Conservation (phyloP, 2,888 invertebrate genomes). For the Selenia dentaria region DNA sequence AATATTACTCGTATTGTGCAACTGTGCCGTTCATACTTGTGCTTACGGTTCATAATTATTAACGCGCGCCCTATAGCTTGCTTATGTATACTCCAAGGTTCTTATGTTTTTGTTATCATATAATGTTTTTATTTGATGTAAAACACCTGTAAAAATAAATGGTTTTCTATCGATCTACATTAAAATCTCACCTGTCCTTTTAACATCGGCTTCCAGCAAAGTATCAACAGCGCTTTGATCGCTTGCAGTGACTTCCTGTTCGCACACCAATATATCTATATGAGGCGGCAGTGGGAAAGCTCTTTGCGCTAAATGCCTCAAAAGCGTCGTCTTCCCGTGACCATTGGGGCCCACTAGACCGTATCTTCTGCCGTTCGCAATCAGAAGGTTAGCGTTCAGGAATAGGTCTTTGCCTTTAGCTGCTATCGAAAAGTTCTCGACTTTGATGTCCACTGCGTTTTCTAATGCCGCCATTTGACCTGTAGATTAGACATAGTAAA, state of each 20-base stretch:
- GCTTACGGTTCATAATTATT: too few relatives aligned
- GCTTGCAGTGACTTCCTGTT: conserved; percentile 99
- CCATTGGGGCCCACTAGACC: conserved; percentile 99
- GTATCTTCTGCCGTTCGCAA: conserved; percentile 97
- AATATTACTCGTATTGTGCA: too few relatives aligned
- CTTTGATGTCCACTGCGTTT: conserved; percentile 98
- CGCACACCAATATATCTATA: conserved; percentile 97
- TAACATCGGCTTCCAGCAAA: conserved; percentile 96
- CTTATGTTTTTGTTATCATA: too few relatives aligned
- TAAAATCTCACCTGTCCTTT: conserved; percentile 86
- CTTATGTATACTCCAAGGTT: too few relatives aligned
- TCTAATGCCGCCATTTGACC: conserved; percentile 92
- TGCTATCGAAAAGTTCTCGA: conserved; percentile 98
- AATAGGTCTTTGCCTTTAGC: conserved; percentile 99
- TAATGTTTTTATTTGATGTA: too few relatives aligned
- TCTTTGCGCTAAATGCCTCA: conserved; percentile 95
- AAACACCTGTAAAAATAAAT: too few relatives aligned
- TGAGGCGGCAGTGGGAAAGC: conserved; percentile 97
- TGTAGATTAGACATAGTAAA: conserved; percentile 27
- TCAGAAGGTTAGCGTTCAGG: conserved; percentile 96
- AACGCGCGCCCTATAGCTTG: too few relatives aligned
- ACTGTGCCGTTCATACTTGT: too few relatives aligned
- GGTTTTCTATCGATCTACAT: too few relatives aligned
- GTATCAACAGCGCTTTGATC: conserved; percentile 97
- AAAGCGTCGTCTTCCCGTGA: conserved; percentile 98